Conservation (phyloP, 2,797 vertebrate species). For the Parauchenoglanis punctatus region DNA sequence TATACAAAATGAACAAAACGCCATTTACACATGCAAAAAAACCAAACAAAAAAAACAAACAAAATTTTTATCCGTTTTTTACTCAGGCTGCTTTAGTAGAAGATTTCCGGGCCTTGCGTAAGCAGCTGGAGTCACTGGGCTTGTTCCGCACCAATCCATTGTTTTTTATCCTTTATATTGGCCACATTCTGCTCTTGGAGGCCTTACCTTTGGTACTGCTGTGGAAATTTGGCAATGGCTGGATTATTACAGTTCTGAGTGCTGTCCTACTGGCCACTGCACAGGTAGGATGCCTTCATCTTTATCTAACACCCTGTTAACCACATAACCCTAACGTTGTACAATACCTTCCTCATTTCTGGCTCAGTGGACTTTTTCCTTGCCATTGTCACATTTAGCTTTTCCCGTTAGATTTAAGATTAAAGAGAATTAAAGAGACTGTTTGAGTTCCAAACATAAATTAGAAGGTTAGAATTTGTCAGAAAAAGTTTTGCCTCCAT, state of each 20-base stretch:
- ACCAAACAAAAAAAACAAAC: not conserved
- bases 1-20: not conserved
- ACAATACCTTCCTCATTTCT: not conserved
- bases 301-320: not conserved
- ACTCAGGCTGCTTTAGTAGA: conserved; percentile 78
- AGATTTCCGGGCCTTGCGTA: conserved; percentile 84
- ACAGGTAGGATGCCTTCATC: conserved; percentile 78
- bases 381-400: not conserved
- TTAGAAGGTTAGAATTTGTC: not conserved
- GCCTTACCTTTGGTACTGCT: conserved; percentile 80
- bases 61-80: not conserved
- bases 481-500: not conserved
- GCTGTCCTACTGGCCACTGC: conserved; percentile 79
- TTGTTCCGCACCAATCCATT: conserved; percentile 80
- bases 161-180: conserved; percentile 86
- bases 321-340: not conserved
- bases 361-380: not conserved
- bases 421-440: not conserved
- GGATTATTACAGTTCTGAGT: conserved; percentile 82
- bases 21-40: not conserved
- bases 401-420: not conserved
- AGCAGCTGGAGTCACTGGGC: conserved; percentile 77
- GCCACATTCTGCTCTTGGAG: conserved; percentile 89
- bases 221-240: conserved; percentile 82
- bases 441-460: not conserved